Evolutionary conservation across 2,797 vertebrate genomes (phyloP), one percentile per base, ranked within the genome.

Genomic region (Holocentrus rufus): DNA sequence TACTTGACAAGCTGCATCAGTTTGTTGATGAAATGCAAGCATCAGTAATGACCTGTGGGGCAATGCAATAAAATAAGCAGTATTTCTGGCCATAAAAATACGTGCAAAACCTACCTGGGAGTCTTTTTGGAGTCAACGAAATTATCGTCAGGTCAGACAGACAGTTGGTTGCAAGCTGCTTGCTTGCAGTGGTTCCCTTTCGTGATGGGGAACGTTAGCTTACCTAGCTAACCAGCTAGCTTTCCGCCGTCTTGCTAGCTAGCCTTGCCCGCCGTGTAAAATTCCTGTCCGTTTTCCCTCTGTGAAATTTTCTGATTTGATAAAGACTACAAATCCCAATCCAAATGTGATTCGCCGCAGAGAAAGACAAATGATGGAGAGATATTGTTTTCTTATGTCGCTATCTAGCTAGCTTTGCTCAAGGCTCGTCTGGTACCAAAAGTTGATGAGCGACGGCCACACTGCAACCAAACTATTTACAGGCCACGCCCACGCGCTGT

Each of bases 361-460:
- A 2, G 4, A 2, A 23, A 6, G 7, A 2, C 20, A 2, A 47
- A 42, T 7, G 0, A 17, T 7, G 11, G 0, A 17, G 0, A 18
- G 49, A 23, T 65, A 10, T 8, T 17, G 22, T 67, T 8, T 36
- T 22, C 34, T 72, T 31, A 49, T 66, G 46, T 59, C 22, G 64
- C 58, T 52, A 31, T 74, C 75, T 78, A 73, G 76, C 65, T 88
- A 88, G 87, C 86, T 82, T 78, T 46, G 49, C 54, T 70, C 27
- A 75, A 49, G 77, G 70, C 73, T 86, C 71, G n/a, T 76, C 72
- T 80, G 72, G 60, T 89, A 85, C 87, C 82, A 89, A 91, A 93
- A 93, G 88, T 92, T 92, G 86, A 91, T 85, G 68, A 88, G 83
- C 74, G 81, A 82, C 64, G 75, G 83, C 65, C 86, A 36, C 66